Conservation (phyloP, 2,888 invertebrate genomes). For the Spodoptera exigua region DNA sequence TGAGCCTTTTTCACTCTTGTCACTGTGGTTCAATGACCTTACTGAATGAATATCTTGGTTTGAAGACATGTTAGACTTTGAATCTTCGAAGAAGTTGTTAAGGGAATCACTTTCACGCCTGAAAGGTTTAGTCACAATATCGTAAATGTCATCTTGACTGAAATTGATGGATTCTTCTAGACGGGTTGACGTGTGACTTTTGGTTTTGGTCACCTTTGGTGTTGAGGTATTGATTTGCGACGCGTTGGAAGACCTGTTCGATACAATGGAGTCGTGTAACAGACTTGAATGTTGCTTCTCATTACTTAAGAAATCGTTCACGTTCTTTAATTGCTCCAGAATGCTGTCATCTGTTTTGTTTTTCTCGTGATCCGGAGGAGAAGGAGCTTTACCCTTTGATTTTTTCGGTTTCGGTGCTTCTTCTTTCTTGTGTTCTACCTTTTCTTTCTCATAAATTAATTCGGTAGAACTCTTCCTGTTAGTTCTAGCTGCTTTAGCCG, state of each 20-base stretch:
- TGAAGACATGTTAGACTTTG: conserved; percentile 85
- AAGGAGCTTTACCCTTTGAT: conserved; percentile 93
- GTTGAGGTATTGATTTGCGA: conserved; percentile 85
- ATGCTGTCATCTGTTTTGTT: conserved; percentile 87
- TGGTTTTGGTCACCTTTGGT: conserved; percentile 83
- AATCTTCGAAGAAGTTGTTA: conserved; percentile 84
- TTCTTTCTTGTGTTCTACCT: conserved; percentile 73
- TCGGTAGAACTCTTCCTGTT: conserved; percentile 90
- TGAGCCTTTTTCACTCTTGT: conserved; percentile 86
- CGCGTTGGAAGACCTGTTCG: conserved; percentile 63
- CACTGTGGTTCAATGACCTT: conserved; percentile 83
- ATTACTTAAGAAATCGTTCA: conserved; percentile 80
- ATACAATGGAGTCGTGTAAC: conserved; percentile 69
- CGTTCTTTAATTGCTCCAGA: conserved; percentile 79
- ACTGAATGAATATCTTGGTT: conserved; percentile 83
- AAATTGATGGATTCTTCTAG: conserved; percentile 84
- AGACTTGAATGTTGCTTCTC: conserved; percentile 84
- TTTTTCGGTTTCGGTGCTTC: conserved; percentile 86
- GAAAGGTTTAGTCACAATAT: conserved; percentile 86
- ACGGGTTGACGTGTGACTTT: conserved; percentile 67
- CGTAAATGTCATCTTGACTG: conserved; percentile 87
- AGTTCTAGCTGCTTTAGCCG: conserved; percentile 91
- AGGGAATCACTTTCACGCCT: conserved; percentile 85
- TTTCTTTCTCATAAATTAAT: conserved; percentile 74
- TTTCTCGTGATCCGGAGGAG: conserved; percentile 90